These are phyloP conservation scores for Vulpes lagopus DNA, from an alignment of 2,113 vertebrate species.

Conservation along the genomic window DNA sequence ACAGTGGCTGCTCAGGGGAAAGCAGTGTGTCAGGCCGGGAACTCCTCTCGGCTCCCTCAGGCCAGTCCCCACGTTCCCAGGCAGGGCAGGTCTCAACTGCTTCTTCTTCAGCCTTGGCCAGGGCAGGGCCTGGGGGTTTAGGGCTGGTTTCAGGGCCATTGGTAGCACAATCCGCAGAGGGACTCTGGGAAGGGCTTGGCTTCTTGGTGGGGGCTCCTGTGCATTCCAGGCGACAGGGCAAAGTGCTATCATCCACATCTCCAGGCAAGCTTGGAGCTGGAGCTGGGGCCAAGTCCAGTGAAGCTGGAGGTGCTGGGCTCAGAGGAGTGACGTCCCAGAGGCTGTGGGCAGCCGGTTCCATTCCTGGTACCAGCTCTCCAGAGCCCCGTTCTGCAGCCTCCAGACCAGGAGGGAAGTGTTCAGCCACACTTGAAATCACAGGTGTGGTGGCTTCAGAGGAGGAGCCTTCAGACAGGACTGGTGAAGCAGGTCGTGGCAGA, in stretches of 20 bases:
- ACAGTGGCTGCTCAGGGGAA: conserved; percentile 89
- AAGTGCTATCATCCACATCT: conserved; percentile 84
- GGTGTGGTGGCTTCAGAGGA: conserved; percentile 87
- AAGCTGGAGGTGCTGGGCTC: conserved; percentile 87
- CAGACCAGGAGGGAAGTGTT: conserved; percentile 82
- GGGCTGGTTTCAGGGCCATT: conserved; percentile 92
- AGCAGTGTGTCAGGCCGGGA: conserved; percentile 91
- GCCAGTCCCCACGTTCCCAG: conserved; percentile 80
- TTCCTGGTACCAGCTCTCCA: conserved; percentile 63
- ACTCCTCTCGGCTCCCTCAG: conserved; percentile 79
- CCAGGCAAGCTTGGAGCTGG: conserved; percentile 85
- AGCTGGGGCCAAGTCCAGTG: conserved; percentile 86
- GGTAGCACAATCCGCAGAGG: conserved; percentile 77
- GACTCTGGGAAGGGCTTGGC: conserved; percentile 71
- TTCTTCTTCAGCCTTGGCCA: conserved; percentile 82
- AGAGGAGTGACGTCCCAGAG: conserved; percentile 90
- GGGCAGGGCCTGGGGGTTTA: conserved; percentile 75
- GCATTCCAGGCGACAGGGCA: conserved; percentile 86
- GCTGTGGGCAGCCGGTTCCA: conserved; percentile 81
- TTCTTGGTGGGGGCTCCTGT: conserved; percentile 69
- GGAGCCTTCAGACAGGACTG: conserved; percentile 86
- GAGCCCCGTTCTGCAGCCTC: conserved; percentile 76
- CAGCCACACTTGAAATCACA: conserved; percentile 79
- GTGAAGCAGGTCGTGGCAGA: conserved; percentile 84
- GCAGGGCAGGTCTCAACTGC: conserved; percentile 76